Percentiles rank a stretch among this genome's conserved stretches.
Conservation (phyloP, 2,113 vertebrate genomes). For the Kryptolebias marmoratus region DNA sequence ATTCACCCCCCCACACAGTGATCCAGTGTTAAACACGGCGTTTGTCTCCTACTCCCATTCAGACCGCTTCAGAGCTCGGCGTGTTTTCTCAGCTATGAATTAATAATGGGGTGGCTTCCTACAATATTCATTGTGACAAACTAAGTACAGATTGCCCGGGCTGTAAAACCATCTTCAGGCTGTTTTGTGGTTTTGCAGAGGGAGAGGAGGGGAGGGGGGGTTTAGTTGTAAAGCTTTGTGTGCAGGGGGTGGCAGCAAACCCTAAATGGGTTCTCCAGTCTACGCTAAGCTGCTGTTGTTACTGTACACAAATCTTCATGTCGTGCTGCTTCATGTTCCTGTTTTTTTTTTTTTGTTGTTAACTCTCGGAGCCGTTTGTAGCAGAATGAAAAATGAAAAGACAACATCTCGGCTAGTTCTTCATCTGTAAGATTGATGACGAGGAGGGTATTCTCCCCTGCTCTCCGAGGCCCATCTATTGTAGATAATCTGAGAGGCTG, state of each 20-base stretch:
- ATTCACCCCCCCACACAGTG: slow-evolving; percentile 41
- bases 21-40: slow-evolving; percentile 52
- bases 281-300: slow-evolving; percentile 64
- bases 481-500: slow-evolving; percentile 46
- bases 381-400: slow-evolving; percentile 20
- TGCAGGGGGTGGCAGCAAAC: slow-evolving; percentile 29
- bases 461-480: slow-evolving; percentile 33
- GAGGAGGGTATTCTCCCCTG: slow-evolving; percentile 16
- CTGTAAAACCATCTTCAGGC: slow-evolving; percentile 39
- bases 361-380: slow-evolving; percentile 18
- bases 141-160: slow-evolving; percentile 65
- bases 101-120: slow-evolving; percentile 69
- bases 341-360: slow-evolving; percentile 23
- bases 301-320: slow-evolving; percentile 71
- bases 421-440: slow-evolving; percentile 43
- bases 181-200: slow-evolving; percentile 32
- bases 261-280: slow-evolving; percentile 54
- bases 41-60: slow-evolving; percentile 50
- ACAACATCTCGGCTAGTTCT: slow-evolving; percentile 24
- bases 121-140: slow-evolving; percentile 76
- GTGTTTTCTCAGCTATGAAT: slow-evolving; percentile 68
- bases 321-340: slow-evolving; percentile 55
- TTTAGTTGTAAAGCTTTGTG: slow-evolving; percentile 51
- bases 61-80: slow-evolving; percentile 32
- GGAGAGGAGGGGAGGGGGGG: slow-evolving; percentile 14